These are phyloP conservation scores for Xestia rhomboidea DNA, from an alignment of 2,888 invertebrate species.

Conservation along the genomic window DNA sequence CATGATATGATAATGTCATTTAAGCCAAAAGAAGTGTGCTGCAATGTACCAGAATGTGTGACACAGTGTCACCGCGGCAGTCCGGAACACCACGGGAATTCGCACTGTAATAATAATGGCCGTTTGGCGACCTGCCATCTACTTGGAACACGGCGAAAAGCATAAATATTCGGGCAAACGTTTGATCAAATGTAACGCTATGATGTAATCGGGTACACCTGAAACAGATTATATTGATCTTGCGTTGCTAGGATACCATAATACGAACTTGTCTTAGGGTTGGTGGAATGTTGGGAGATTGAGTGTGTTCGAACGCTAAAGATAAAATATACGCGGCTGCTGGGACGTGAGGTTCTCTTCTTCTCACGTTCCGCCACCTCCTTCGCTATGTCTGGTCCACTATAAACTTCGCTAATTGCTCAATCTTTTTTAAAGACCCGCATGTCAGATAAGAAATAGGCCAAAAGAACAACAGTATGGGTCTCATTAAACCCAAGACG, in stretches of 20 bases:
- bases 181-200: slow-evolving; percentile 65
- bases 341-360: no score
- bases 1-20: neutral
- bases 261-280: neutral
- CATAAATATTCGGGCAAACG: slow-evolving; percentile 66
- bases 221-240: slow-evolving; percentile 44
- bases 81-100: slow-evolving; percentile 63
- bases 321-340: no score
- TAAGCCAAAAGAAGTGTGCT: neutral
- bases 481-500: no score
- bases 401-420: neutral
- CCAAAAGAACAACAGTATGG: no score
- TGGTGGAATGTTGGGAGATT: neutral
- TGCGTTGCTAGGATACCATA: slow-evolving; percentile 21
- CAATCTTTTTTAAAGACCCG: neutral
- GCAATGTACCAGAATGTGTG: slow-evolving; percentile 45
- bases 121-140: slow-evolving; percentile 68
- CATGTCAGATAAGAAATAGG: no score
- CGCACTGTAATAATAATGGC: slow-evolving; percentile 64
- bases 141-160: slow-evolving; percentile 61
- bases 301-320: neutral
- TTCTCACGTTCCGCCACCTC: no score
- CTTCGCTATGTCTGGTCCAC: no score
- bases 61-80: slow-evolving; percentile 59
- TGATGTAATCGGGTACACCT: slow-evolving; percentile 63